phyloP scores from a whole-genome alignment of 1,140 invertebrate genomes.

The Zaprionus capensis region DNA sequence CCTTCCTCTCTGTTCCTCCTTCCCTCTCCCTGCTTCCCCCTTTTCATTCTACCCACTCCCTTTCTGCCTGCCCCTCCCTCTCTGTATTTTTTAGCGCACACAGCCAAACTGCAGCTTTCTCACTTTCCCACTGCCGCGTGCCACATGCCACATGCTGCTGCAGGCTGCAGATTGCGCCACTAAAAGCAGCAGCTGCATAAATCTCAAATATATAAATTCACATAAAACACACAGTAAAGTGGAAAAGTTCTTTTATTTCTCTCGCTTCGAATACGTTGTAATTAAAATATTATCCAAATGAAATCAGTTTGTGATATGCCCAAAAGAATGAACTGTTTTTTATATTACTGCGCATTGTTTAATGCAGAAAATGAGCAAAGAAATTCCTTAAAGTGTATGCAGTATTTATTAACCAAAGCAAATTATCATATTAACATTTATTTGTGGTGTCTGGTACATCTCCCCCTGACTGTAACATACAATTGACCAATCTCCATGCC shows the following conservation, averaged over 20 bases:
- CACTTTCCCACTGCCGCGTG: slow-evolving; percentile 1
- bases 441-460: too few relatives aligned
- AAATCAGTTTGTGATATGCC: background rate
- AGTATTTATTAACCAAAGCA: too few relatives aligned
- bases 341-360: background rate
- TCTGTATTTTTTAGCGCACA: slow-evolving; percentile 15
- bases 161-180: slow-evolving; percentile 12
- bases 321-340: background rate
- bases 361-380: background rate
- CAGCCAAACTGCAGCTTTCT: slow-evolving; percentile 7
- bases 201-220: slow-evolving; percentile 43
- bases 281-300: slow-evolving; percentile 42
- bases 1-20: background rate
- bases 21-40: too few relatives aligned
- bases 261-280: slow-evolving; percentile 16
- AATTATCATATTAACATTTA: too few relatives aligned
- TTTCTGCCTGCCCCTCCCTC: background rate
- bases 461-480: too few relatives aligned
- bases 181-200: slow-evolving; percentile 42
- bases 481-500: too few relatives aligned
- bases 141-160: slow-evolving; percentile 3
- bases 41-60: too few relatives aligned
- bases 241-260: slow-evolving; percentile 11
- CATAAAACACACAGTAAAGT: slow-evolving; percentile 19
- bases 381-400: too few relatives aligned